Percentiles rank a stretch among this genome's conserved stretches.
Evolutionary conservation across 2,113 vertebrate genomes (phyloP).

Genomic region (Labeo rohita): DNA sequence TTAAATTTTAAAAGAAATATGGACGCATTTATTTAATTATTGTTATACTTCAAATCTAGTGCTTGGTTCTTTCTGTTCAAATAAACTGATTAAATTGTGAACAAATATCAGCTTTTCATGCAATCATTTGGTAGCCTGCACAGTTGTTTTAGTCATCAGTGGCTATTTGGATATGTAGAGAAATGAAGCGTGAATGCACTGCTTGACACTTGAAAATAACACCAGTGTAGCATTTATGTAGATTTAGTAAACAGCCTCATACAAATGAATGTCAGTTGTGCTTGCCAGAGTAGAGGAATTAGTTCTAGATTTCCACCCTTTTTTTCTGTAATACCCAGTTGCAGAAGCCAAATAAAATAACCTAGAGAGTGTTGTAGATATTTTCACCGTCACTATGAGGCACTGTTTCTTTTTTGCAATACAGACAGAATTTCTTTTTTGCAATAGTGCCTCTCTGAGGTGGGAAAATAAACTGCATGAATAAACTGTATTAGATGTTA

Average conservation of each 20-base stretch:
- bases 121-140: background rate
- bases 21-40: background rate
- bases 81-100: background rate
- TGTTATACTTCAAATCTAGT: background rate
- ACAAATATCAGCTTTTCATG: background rate
- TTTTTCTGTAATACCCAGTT: background rate
- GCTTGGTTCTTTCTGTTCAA: background rate
- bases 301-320: background rate
- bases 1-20: background rate
- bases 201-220: background rate
- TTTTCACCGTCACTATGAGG: background rate
- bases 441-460: constrained; percentile 37
- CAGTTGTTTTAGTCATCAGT: background rate
- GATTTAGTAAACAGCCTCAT: background rate
- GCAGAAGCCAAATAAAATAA: background rate
- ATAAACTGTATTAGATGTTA: background rate
- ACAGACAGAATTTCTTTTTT: background rate
- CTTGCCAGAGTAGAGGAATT: background rate
- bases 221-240: background rate
- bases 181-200: background rate
- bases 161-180: background rate
- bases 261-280: background rate
- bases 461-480: constrained; percentile 15
- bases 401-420: background rate
- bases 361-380: background rate